Base-by-base conservation (phyloP, 1,140 invertebrate species). In the Heterodera schachtii region DNA sequence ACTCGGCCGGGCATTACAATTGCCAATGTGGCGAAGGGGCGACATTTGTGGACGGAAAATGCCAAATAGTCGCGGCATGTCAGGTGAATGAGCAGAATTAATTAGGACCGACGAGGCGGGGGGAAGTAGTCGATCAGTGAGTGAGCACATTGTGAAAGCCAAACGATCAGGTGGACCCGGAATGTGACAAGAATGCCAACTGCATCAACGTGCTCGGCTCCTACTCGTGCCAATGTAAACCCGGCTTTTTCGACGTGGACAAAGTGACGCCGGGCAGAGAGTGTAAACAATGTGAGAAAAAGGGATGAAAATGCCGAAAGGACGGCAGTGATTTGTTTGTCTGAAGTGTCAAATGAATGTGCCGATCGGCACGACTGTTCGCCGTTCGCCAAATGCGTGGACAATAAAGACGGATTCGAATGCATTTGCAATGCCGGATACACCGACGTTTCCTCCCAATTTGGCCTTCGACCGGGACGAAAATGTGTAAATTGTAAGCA, bases 391-490 rank as follows among this genome's bases (percentile, higher is more conserved):
- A 73, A 83, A 19, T 91, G 91, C 81, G 82, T 88, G 46, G 91
- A 91, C 81, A 80, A 85, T 21, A 85, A 82, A 19, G 90, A 90
- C 57, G 78, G 84, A 3, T 91, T 85, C 81, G 83, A 86, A 3
- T 91, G 91, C 83, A 77, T 84, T 31, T 91, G 91, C 81, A 85
- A 85, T 21, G 81, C 86, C 67, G 91, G 90, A 6, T 91, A 78
- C 81, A 74, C 84, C 43, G 90, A 91, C 52, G 86, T 87, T 21
- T 90, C 89, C 31, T 86, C 85, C 41, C 86, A 86, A 69, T 82
- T 83, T 79, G 84, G 85, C n/a, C 80, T 90, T 21, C 75, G 79
- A 67, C 88, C 88, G 21, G 88, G 88, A 64, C 83, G 88, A 64
- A 88, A 87, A 69, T 89, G 88, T 74, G 83, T 79, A 9, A 90